These are phyloP conservation scores for Gymnobelideus leadbeateri DNA, from an alignment of 2,113 vertebrate species.

Conservation along the genomic window DNA sequence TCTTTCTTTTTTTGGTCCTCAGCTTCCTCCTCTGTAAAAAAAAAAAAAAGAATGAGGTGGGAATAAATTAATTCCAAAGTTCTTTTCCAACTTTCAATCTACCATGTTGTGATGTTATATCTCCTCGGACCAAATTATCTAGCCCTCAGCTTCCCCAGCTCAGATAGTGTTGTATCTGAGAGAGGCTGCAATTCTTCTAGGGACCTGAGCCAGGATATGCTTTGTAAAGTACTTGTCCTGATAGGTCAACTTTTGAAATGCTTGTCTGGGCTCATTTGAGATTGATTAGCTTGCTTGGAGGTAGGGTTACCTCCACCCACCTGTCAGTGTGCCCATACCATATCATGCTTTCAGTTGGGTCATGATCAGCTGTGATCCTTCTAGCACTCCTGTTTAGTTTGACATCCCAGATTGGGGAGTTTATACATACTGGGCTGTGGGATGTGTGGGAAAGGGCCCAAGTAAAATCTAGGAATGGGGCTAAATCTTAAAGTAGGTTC, in stretches of 20 bases:
- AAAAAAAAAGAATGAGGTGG: neutral
- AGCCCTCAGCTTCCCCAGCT: neutral
- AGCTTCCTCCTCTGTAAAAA: neutral
- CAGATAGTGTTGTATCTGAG: too few relatives aligned
- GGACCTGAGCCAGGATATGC: neutral
- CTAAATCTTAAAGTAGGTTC: neutral
- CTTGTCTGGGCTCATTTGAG: neutral
- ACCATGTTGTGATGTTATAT: neutral
- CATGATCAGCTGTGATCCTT: neutral
- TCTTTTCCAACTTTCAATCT: neutral
- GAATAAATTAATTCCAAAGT: neutral
- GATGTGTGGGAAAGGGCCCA: neutral
- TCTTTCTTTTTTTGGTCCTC: neutral
- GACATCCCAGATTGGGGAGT: neutral
- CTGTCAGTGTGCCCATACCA: neutral
- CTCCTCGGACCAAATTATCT: neutral
- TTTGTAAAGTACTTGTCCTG: neutral
- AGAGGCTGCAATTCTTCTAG: neutral
- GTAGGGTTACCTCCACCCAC: neutral
- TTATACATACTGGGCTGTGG: neutral
- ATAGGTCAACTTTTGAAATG: neutral
- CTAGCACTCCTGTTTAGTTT: neutral
- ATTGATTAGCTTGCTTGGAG: neutral
- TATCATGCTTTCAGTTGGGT: neutral
- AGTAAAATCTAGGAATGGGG: neutral